Conservation (phyloP, 2,797 vertebrate genomes). For the Esox masquinongy region DNA sequence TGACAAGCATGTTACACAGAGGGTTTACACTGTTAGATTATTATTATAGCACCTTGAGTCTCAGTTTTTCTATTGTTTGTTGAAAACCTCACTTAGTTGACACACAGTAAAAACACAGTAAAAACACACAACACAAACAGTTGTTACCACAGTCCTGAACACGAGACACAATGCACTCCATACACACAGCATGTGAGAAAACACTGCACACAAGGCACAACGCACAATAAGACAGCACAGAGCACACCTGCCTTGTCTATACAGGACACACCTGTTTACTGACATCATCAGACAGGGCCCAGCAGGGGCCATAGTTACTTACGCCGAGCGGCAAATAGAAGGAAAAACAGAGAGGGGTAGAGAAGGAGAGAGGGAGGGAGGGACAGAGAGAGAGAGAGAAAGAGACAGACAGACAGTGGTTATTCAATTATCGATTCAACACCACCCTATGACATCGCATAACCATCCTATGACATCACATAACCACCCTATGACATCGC, state of each 20-base stretch:
- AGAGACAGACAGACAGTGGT: background rate
- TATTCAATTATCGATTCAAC: no score
- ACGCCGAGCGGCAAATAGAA: slow-evolving; percentile 9
- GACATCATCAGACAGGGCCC: slow-evolving; percentile 18
- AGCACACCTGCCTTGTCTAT: slow-evolving; percentile 20
- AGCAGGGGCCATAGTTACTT: slow-evolving; percentile 19
- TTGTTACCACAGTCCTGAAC: no score
- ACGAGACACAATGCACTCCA: background rate
- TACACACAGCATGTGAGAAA: background rate
- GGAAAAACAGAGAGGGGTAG: background rate
- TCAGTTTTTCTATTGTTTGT: no score
- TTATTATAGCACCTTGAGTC: no score
- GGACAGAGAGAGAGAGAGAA: slow-evolving; percentile 1
- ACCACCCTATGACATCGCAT: no score
- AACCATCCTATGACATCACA: no score
- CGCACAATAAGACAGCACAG: background rate
- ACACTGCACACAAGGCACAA: background rate
- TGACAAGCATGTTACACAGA: background rate
- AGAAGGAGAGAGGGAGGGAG: background rate
- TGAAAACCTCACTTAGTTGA: no score
- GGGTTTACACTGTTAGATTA: no score
- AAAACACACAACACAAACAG: no score
- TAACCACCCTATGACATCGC: no score
- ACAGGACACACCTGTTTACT: slow-evolving; percentile 45
- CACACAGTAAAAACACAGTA: no score